Evolutionary conservation across 1,140 invertebrate species (phyloP), one percentile per base, ranked within the genome.

Genomic region (Drosophila malerkotliana): DNA sequence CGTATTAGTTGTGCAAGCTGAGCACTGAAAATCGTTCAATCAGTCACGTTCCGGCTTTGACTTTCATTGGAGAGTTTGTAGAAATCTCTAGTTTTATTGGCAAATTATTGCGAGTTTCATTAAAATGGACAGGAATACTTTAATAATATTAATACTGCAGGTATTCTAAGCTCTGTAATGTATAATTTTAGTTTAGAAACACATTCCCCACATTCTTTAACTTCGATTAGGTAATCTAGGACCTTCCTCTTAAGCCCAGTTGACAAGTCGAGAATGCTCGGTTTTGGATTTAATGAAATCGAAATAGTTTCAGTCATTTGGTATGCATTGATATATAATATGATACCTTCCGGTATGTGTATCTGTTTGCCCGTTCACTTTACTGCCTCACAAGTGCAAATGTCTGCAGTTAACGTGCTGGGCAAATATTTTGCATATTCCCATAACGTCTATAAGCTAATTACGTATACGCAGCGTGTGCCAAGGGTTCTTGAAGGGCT

Each of bases 381-480:
- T 44, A 59, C 53, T 58, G 51, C 41, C 49, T 15, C 37, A 63
- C 69, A 71, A 81, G 57, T 77, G 63, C 63, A 68, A 72, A 84
- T 77, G 55, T 64, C 75, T 72, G 80, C 77, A 60, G 39, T 49
- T 60, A 83, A 74, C 57, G 56, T 76, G 52, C 52, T 56, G 51
- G 54, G 59, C 39, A 34, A 49, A 67, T 60, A 56, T 66, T 85
- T 84, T 85, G 77, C 76, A 83, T 67, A 80, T 37, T 32, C 21
- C 21, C 56, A 45, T 59, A 56, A 56, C 26, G 32, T 49, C 45
- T 44, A 49, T 10, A 30, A 32, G 21, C 34, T 54, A 64, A 85
- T 85, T 77, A 59, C 77, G 73, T 81, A 87, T 81, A 84, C 77
- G 81, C 82, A 74, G 45, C 48, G 58, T 81, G 58, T 62, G 72